These are phyloP conservation scores for Fragum whitleyi DNA, from an alignment of 2,888 invertebrate species.

Conservation along the genomic window DNA sequence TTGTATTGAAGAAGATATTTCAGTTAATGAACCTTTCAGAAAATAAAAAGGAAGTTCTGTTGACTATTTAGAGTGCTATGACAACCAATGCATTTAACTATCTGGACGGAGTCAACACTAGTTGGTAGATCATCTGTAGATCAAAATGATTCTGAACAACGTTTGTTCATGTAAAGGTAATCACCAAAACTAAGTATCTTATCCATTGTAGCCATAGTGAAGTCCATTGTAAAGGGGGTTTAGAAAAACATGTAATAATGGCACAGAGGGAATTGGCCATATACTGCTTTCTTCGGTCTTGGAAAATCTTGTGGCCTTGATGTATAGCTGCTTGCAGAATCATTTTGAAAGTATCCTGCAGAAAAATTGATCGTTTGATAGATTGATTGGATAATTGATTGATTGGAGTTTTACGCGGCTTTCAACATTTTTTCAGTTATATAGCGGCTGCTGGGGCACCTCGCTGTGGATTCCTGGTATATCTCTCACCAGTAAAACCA, in stretches of 20 bases:
- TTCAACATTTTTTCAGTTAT: no score
- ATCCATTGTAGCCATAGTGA: slow-evolving; percentile 7
- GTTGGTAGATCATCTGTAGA: slow-evolving; percentile 22
- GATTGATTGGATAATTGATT: no score
- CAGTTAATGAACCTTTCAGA: neutral
- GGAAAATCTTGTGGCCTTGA: slow-evolving; percentile 17
- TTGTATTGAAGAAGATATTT: neutral
- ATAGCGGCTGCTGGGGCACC: no score
- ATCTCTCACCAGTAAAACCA: no score
- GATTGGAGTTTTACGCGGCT: no score
- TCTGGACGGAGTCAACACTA: neutral
- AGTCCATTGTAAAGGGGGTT: slow-evolving; percentile 19
- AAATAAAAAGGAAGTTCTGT: slow-evolving; percentile 1
- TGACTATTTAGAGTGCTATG: slow-evolving; percentile 10
- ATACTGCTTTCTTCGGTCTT: slow-evolving; percentile 27
- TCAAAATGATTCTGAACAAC: slow-evolving; percentile 12
- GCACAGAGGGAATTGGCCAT: slow-evolving; percentile 28
- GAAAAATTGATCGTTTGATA: no score
- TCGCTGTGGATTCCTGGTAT: no score
- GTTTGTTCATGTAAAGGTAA: slow-evolving; percentile 13
- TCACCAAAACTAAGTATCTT: slow-evolving; percentile 16
- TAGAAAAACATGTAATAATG: neutral
- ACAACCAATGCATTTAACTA: neutral
- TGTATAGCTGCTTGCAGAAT: slow-evolving; percentile 22
- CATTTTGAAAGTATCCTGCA: neutral